Percentiles rank a stretch among this genome's conserved stretches.
These are phyloP conservation scores for Macrotrachela quadricornifera DNA, from an alignment of 1,140 invertebrate species.

Conservation along the genomic window DNA sequence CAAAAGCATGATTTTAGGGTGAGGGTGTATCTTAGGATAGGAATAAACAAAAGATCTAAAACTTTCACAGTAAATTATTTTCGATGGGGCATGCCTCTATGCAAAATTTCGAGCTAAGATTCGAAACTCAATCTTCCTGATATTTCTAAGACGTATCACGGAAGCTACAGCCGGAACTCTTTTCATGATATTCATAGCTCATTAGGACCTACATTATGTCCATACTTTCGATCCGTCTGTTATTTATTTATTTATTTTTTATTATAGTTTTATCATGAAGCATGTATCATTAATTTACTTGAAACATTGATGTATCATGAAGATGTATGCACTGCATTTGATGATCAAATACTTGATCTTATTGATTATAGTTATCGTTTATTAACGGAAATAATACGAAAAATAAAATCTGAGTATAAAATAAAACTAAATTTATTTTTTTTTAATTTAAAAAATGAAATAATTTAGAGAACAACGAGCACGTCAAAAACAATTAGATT, in stretches of 20 bases:
- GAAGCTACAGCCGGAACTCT: no score
- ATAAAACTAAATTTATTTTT: background rate
- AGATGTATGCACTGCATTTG: conserved; percentile 22
- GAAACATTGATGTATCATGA: conserved; percentile 28
- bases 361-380: conserved; percentile 29
- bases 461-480: background rate
- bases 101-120: no score
- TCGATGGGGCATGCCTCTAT: no score
- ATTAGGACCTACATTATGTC: background rate
- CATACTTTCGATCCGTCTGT: background rate
- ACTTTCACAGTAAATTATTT: no score
- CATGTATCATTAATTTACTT: conserved; percentile 24
- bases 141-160: no score
- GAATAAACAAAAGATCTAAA: no score
- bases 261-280: conserved; percentile 28
- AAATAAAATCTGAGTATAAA: background rate
- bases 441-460: background rate
- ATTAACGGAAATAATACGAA: conserved; percentile 20
- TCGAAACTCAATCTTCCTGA: no score
- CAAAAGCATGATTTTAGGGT: no score
- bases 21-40: no score
- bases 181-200: no score
- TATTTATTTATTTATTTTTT: background rate
- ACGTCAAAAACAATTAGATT: background rate
- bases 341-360: conserved; percentile 23